These are phyloP conservation scores for Tetraneura akinire DNA, from an alignment of 1,140 invertebrate species.

Conservation along the genomic window DNA sequence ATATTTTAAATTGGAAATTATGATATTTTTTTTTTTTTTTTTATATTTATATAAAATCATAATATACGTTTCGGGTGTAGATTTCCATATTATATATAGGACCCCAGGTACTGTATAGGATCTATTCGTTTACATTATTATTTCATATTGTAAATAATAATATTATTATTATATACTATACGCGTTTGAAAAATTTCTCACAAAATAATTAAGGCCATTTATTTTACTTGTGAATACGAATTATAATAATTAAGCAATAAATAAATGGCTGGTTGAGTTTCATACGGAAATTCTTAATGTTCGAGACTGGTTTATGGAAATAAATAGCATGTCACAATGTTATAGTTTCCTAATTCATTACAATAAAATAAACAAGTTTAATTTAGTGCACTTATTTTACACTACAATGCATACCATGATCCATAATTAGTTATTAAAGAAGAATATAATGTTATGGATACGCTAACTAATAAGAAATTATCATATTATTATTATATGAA, in stretches of 20 bases:
- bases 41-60: no score
- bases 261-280: conserved; percentile 24
- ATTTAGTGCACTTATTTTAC: neutral
- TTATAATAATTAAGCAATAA: neutral
- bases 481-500: neutral
- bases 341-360: neutral
- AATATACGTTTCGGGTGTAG: no score
- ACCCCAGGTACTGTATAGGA: no score
- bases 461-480: neutral
- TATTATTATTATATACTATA: neutral
- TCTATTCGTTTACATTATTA: no score
- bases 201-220: neutral
- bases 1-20: no score
- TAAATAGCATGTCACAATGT: conserved; percentile 5
- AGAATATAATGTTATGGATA: neutral
- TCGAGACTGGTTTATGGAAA: neutral
- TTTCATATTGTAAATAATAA: neutral
- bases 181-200: neutral
- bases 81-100: no score
- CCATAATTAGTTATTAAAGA: neutral
- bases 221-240: neutral
- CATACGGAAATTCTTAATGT: conserved; percentile 7
- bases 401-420: neutral
- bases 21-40: no score
- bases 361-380: conserved; percentile 2